These are phyloP conservation scores for Macrotrachela quadricornifera DNA, from an alignment of 1,140 invertebrate species.

Conservation along the genomic window DNA sequence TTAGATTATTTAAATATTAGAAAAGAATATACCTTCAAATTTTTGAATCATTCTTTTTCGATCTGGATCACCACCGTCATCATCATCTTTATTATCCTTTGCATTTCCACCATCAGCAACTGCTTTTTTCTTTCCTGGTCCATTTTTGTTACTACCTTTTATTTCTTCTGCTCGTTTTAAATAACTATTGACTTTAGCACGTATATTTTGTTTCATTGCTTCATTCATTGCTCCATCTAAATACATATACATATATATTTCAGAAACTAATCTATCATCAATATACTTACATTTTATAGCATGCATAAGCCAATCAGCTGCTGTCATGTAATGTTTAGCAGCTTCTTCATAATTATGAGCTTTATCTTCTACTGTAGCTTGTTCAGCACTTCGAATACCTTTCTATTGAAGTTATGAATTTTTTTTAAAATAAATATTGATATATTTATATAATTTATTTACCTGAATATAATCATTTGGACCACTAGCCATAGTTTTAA, in stretches of 20 bases:
- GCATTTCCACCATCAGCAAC: too few relatives aligned
- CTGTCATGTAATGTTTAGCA: conserved; percentile 72
- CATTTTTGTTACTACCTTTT: conserved; percentile 33
- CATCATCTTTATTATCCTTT: too few relatives aligned
- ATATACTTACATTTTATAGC: conserved; percentile 67
- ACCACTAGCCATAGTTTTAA: too few relatives aligned
- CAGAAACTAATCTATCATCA: too few relatives aligned
- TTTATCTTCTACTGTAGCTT: conserved; percentile 90
- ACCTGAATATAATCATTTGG: too few relatives aligned
- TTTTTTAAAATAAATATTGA: too few relatives aligned
- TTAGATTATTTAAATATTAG: too few relatives aligned
- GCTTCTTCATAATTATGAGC: conserved; percentile 95
- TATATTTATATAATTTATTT: too few relatives aligned
- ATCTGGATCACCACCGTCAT: too few relatives aligned
- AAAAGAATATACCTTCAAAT: too few relatives aligned
- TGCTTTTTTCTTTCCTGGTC: too few relatives aligned
- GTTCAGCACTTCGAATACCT: conserved; percentile 90
- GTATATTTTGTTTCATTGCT: conserved; percentile 68
- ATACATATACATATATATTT: background rate
- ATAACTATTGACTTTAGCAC: conserved; percentile 75
- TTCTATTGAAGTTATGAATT: conserved; percentile 35
- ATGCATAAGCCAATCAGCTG: conserved; percentile 97
- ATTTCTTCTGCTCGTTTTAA: conserved; percentile 87
- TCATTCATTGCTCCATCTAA: conserved; percentile 87
- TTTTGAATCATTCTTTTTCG: too few relatives aligned